These are phyloP conservation scores for Martes martes DNA, from an alignment of 2,113 vertebrate genomes.

Conservation along the genomic window DNA sequence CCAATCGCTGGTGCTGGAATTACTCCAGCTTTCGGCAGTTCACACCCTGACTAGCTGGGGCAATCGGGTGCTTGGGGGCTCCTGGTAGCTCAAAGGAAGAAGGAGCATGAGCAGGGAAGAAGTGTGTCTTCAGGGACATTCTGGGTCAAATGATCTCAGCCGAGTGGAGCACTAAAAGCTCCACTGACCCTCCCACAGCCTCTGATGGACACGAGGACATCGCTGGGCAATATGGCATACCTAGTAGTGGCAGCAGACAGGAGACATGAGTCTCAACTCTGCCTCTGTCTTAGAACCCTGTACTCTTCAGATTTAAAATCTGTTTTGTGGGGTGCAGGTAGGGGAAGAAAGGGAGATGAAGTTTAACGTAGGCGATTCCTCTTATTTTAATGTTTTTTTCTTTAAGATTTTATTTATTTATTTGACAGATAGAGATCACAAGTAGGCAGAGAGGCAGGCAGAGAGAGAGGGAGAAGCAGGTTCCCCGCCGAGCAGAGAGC, in stretches of 20 bases:
- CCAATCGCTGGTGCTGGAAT: neutral
- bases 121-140: neutral
- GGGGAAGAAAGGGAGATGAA: neutral
- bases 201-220: neutral
- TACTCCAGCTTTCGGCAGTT: neutral
- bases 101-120: neutral
- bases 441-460: too few species aligned
- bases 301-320: neutral
- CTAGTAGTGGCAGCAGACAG: fast-evolving
- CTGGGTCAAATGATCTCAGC: neutral
- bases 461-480: too few species aligned
- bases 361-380: neutral
- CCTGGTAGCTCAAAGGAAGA: neutral
- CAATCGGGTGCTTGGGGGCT: neutral
- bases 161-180: neutral
- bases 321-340: neutral
- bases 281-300: neutral
- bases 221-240: neutral
- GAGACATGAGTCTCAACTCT: neutral
- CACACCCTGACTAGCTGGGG: neutral
- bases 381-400: neutral
- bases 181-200: neutral
- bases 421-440: too few species aligned
- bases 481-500: too few species aligned
- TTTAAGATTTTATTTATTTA: neutral